Conservation (phyloP, 2,113 vertebrate genomes). For the Chroicocephalus ridibundus region DNA sequence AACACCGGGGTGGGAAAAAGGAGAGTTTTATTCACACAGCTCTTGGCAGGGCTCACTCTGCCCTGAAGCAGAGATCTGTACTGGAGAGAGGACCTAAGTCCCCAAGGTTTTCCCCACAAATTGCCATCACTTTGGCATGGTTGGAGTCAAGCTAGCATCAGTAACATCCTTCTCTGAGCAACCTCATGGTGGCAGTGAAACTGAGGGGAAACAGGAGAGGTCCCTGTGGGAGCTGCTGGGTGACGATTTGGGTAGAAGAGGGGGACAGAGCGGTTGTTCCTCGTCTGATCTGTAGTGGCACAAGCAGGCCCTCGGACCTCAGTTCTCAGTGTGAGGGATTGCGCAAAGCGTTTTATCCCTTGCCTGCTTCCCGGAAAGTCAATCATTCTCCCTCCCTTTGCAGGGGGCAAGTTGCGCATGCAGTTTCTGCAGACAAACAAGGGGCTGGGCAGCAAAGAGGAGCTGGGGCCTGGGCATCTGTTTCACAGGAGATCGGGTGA, state of each 20-base stretch:
- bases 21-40: not conserved
- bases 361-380: not conserved
- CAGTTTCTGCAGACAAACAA: not conserved
- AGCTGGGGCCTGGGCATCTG: constrained; percentile 1
- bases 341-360: not conserved
- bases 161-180: not conserved
- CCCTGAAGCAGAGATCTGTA: not conserved
- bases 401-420: not conserved
- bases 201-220: not conserved
- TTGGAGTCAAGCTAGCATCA: not conserved
- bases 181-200: rapidly evolving
- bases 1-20: not conserved
- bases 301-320: not conserved
- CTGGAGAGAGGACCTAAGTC: not conserved
- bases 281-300: not conserved
- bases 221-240: not conserved
- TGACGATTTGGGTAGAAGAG: not conserved
- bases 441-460: not conserved
- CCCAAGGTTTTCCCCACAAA: not conserved
- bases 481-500: not conserved
- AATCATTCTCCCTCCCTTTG: not conserved
- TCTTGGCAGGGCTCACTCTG: not conserved
- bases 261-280: rapidly evolving
- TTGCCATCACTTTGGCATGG: not conserved
- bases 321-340: not conserved